Percentiles rank a stretch among this genome's conserved stretches.
Conservation (phyloP, 2,113 vertebrate species). For the Taurulus bubalis region DNA sequence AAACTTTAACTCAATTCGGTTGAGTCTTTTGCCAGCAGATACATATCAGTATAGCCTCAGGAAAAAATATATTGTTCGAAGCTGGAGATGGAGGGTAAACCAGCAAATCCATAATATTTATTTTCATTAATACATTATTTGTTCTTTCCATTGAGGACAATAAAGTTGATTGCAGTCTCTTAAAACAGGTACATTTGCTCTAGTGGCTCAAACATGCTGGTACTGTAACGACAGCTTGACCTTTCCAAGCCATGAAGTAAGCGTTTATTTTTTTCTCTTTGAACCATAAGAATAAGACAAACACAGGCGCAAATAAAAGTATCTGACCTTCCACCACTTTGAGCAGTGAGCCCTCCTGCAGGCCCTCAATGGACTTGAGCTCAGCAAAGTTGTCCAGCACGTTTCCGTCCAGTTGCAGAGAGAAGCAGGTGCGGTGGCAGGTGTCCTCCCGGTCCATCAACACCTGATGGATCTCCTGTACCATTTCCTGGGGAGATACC, state of each 20-base stretch:
- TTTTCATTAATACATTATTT: neutral
- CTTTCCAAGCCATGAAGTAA: neutral
- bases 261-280: neutral
- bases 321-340: slow-evolving; percentile 96
- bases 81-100: neutral
- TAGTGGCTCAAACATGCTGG: neutral
- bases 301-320: neutral
- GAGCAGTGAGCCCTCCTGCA: slow-evolving; percentile 94
- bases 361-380: slow-evolving; percentile 96
- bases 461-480: slow-evolving; percentile 99
- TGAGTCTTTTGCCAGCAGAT: neutral
- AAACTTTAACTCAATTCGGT: neutral
- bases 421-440: slow-evolving; percentile 98
- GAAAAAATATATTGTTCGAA: neutral
- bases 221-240: neutral
- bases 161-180: neutral
- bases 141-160: neutral
- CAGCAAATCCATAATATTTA: neutral
- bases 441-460: slow-evolving; percentile 98
- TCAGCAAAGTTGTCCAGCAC: slow-evolving; percentile 98
- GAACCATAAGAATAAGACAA: neutral
- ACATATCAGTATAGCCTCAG: neutral
- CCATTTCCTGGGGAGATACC: slow-evolving; percentile 99
- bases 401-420: slow-evolving; percentile 95
- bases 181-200: neutral